phyloP scores from a whole-genome alignment of 2,797 vertebrate genomes.

The Nasua narica region DNA sequence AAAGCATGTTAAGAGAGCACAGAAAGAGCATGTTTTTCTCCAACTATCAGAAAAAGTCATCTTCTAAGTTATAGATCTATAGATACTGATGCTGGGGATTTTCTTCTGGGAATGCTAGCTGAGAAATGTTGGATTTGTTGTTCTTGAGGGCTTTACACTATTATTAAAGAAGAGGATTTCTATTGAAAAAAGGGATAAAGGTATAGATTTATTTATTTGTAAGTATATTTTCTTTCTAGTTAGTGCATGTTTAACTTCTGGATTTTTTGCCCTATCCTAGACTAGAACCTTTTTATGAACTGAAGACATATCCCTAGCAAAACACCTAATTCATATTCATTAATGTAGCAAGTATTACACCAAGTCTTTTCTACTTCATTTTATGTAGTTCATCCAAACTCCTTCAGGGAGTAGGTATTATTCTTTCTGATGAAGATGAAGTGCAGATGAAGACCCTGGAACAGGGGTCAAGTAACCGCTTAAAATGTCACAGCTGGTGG shows the following conservation, averaged over 20 bases:
- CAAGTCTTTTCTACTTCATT: background rate
- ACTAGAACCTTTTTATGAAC: background rate
- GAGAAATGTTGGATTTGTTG: background rate
- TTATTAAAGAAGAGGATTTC: background rate
- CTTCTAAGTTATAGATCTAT: background rate
- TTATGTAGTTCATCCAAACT: background rate
- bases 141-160: background rate
- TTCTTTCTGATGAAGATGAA: background rate
- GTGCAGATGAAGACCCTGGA: background rate
- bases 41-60: background rate
- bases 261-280: background rate
- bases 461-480: background rate
- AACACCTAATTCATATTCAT: background rate
- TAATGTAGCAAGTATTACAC: background rate
- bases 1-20: background rate
- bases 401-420: background rate
- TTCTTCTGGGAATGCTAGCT: background rate
- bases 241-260: background rate
- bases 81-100: background rate
- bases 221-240: background rate
- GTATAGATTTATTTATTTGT: background rate
- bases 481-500: background rate
- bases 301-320: background rate
- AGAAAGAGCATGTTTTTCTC: background rate
- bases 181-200: background rate